Evolutionary conservation across 2,888 invertebrate species (phyloP).

Genomic region (Steromphala cineraria): DNA sequence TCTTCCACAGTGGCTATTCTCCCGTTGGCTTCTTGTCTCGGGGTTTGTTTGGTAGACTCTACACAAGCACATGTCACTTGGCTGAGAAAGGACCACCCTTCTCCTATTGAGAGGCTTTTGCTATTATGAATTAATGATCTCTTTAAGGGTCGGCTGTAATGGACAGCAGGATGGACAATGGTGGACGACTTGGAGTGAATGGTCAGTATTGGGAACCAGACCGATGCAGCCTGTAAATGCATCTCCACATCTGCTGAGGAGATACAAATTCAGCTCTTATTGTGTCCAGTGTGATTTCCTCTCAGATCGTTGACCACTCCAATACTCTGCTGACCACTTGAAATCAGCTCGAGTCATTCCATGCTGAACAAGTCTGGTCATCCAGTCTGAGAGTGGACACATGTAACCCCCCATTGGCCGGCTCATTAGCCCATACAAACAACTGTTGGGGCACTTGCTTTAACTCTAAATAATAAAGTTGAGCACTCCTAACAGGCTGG

Average conservation of each 20-base stretch:
- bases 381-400: not conserved
- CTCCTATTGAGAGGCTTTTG: not conserved
- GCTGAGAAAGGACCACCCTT: not conserved
- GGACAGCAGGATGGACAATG: conserved; percentile 20
- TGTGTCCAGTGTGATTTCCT: not conserved
- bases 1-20: conserved; percentile 30
- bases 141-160: conserved; percentile 19
- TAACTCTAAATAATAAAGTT: conserved; percentile 12
- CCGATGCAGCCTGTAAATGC: conserved; percentile 16
- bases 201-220: conserved; percentile 23
- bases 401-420: not conserved
- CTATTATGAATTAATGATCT: conserved; percentile 27
- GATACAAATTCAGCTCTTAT: not conserved
- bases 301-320: conserved; percentile 7
- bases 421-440: not conserved
- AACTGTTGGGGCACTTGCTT: conserved; percentile 10
- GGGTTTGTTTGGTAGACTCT: conserved; percentile 16
- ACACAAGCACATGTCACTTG: conserved; percentile 2
- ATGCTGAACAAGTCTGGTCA: not conserved
- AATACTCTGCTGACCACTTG: conserved; percentile 11
- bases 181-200: conserved; percentile 15
- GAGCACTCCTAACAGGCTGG: not conserved
- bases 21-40: conserved; percentile 23
- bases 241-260: conserved; percentile 1
- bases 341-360: not conserved